Evolutionary conservation across 2,113 vertebrate species (phyloP), one percentile per base, ranked within the genome.

Genomic region (Craseonycteris thonglongyai): DNA sequence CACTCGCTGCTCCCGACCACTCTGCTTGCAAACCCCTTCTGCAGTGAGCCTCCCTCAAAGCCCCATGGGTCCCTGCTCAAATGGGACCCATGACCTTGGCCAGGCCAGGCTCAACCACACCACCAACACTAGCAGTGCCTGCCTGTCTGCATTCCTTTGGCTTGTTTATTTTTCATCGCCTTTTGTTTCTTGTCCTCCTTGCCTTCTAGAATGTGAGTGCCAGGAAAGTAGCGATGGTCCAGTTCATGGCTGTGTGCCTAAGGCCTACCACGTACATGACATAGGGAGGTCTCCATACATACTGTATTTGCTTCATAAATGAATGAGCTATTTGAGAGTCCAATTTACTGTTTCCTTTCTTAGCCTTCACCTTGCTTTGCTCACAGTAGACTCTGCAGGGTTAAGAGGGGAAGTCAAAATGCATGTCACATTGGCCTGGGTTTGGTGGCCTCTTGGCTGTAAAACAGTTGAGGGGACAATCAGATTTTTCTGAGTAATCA

Each of bases 381-480:
- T 91, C 66, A 45, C 30, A 12, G n/a, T 40, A 7, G 72, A 78
- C 0, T 92, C 80, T 59, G 54, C 0, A 4, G 84, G 78, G 61
- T 72, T 61, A 49, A 74, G 49, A n/a, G 30, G 30, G 24, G 51
- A 21, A 78, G n/a, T 75, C 54, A 85, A 74, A 58, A 58, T 13
- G 59, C 19, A 9, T 1, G 2, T 58, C 12, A 1, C 33, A 15
- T 35, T 30, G 75, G 76, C 30, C 61, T 85, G 45, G 63, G 45
- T 45, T 51, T 30, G 59, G 66, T 72, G 38, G 61, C 45, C 69
- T 93, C 30, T 56, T 83, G 38, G 56, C 65, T 30, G 9, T 86
- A 38, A 93, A 92, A 54, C 5, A 22, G 24, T 54, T 56, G 58
- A 93, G 78, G 63, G 87, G 51, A 76, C 74, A n/a, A 72, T 94